These are phyloP conservation scores for Melangyna quadrimaculata DNA, from an alignment of 2,888 invertebrate species.

Conservation along the genomic window DNA sequence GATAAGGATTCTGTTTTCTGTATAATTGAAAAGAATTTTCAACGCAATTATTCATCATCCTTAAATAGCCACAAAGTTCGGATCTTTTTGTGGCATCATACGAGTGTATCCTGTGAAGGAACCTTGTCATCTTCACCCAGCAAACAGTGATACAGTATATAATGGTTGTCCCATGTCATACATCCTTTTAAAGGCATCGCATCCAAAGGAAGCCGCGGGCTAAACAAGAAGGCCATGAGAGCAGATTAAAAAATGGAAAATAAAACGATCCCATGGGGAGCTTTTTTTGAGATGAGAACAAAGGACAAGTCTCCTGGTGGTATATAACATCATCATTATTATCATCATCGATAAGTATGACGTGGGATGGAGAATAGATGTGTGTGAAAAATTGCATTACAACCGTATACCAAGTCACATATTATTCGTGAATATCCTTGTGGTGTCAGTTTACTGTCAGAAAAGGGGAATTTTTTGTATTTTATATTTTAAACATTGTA, in stretches of 20 bases:
- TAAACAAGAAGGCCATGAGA: conserved; percentile 34
- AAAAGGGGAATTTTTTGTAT: conserved; percentile 45
- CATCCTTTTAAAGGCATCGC: conserved; percentile 18
- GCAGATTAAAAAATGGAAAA: conserved; percentile 49
- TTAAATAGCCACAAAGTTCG: conserved; percentile 18
- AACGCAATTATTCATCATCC: conserved; percentile 68
- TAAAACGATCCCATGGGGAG: conserved; percentile 66
- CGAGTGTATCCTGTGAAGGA: conserved; percentile 51
- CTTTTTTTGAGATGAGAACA: conserved; percentile 32
- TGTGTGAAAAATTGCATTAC: conserved; percentile 68
- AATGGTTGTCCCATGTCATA: conserved; percentile 57
- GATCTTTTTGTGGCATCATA: not conserved
- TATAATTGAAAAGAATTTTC: conserved; percentile 61
- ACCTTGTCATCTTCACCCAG: conserved; percentile 29
- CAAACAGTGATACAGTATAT: not conserved
- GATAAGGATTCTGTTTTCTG: conserved; percentile 47
- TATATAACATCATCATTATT: conserved; percentile 29
- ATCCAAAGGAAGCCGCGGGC: conserved; percentile 38
- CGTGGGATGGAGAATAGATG: conserved; percentile 8
- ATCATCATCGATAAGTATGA: conserved; percentile 40
- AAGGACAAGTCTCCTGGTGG: conserved; percentile 41
- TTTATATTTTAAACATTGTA: conserved; percentile 2
- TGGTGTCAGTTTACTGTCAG: conserved; percentile 71
- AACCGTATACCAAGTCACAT: conserved; percentile 55
- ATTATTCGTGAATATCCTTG: conserved; percentile 38